Conservation (phyloP, 2,797 vertebrate genomes). For the Sus cebifrons region DNA sequence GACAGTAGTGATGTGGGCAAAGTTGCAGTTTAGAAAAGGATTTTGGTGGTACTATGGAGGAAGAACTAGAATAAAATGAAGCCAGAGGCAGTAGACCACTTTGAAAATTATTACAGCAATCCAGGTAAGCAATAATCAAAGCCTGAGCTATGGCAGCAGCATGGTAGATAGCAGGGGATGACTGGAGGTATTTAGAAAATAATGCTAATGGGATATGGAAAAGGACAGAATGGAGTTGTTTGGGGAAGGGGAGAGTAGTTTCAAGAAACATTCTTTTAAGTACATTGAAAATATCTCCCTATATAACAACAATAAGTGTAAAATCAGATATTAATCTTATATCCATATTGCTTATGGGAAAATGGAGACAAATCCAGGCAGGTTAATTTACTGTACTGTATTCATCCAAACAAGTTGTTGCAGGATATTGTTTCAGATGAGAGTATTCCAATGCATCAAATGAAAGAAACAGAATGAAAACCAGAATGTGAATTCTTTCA, state of each 20-base stretch:
- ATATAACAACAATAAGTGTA: background rate
- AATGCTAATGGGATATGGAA: background rate
- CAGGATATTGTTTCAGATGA: background rate
- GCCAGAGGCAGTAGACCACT: background rate
- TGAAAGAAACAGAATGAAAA: background rate
- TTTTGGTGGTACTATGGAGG: background rate
- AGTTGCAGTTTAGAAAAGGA: background rate
- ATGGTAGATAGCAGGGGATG: background rate
- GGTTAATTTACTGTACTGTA: background rate
- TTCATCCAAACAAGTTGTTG: background rate
- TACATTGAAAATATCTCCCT: background rate
- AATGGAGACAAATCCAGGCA: background rate
- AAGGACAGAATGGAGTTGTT: background rate
- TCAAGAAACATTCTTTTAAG: background rate
- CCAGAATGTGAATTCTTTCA: background rate
- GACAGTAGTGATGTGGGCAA: background rate
- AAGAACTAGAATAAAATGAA: background rate
- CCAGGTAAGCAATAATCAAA: background rate
- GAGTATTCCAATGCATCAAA: background rate
- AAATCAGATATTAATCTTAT: background rate
- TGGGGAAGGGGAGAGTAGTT: background rate
- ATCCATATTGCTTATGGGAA: background rate
- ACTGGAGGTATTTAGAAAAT: background rate
- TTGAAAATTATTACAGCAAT: background rate
- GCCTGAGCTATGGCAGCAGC: background rate